These are phyloP conservation scores for Aegithalos caudatus DNA, from an alignment of 2,113 vertebrate species.

Conservation along the genomic window DNA sequence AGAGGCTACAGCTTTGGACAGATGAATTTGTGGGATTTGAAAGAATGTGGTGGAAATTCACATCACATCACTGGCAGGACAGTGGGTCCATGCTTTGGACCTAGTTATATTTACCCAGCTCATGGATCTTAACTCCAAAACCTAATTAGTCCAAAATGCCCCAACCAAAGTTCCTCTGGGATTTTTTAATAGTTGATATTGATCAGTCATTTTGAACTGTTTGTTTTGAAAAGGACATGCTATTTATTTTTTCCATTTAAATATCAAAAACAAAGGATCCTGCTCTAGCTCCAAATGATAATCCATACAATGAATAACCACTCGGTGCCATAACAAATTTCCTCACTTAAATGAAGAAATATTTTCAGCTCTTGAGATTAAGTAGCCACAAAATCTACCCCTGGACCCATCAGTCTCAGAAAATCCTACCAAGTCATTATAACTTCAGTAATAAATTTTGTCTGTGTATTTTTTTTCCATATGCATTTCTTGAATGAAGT, in stretches of 20 bases:
- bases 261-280: conserved; percentile 13
- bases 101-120: not conserved
- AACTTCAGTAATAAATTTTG: not conserved
- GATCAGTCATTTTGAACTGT: conserved; percentile 27
- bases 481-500: not conserved
- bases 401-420: not conserved
- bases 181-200: not conserved
- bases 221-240: conserved; percentile 39
- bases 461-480: not conserved
- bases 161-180: not conserved
- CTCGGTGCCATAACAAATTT: not conserved
- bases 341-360: not conserved
- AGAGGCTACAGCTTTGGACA: not conserved
- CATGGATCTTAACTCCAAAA: not conserved
- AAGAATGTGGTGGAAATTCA: not conserved
- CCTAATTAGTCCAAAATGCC: not conserved
- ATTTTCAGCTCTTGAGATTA: not conserved
- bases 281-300: not conserved
- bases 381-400: not conserved
- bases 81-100: not conserved
- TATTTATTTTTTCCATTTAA: conserved; percentile 53
- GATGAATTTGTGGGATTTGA: not conserved
- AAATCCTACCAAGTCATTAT: not conserved
- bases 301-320: not conserved
- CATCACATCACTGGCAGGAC: not conserved